These are phyloP conservation scores for Nasonia longicornis DNA, from an alignment of 1,140 invertebrate genomes.

Conservation along the genomic window DNA sequence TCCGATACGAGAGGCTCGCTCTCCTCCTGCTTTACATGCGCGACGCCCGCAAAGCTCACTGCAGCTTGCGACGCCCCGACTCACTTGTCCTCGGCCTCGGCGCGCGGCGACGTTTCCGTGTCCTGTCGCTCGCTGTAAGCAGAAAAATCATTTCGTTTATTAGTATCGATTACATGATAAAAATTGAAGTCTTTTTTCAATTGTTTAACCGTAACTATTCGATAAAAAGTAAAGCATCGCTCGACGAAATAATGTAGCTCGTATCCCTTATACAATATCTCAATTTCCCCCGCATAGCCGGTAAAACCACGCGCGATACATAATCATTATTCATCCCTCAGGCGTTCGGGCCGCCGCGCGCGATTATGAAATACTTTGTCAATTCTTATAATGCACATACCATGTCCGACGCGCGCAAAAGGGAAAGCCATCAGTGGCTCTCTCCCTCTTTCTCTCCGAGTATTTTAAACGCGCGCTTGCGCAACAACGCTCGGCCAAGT, in stretches of 20 bases:
- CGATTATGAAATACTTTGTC: neutral
- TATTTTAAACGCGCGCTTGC: neutral
- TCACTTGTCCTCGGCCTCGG: constrained; percentile 67
- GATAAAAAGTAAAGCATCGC: neutral
- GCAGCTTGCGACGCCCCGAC: constrained; percentile 56
- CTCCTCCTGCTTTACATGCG: constrained; percentile 51
- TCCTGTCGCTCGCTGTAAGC: constrained; percentile 65
- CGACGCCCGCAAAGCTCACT: constrained; percentile 20
- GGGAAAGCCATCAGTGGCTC: no score
- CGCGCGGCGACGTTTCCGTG: constrained; percentile 61
- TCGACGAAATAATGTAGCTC: neutral
- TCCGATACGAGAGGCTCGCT: constrained; percentile 57
- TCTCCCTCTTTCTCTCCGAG: neutral
- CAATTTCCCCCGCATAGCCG: no score
- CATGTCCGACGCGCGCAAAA: neutral
- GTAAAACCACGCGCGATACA: no score
- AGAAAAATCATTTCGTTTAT: constrained; percentile 26
- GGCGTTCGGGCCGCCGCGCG: no score
- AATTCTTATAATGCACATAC: neutral
- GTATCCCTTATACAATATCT: no score
- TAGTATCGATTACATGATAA: neutral
- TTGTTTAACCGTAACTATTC: neutral
- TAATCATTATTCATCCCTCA: no score
- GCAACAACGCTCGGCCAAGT: neutral
- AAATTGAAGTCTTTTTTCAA: no score